A percentile compares a stretch with the other conserved stretches of the same genome.
Conservation (phyloP, 2,888 invertebrate species). For the Periphyllus acericola region DNA sequence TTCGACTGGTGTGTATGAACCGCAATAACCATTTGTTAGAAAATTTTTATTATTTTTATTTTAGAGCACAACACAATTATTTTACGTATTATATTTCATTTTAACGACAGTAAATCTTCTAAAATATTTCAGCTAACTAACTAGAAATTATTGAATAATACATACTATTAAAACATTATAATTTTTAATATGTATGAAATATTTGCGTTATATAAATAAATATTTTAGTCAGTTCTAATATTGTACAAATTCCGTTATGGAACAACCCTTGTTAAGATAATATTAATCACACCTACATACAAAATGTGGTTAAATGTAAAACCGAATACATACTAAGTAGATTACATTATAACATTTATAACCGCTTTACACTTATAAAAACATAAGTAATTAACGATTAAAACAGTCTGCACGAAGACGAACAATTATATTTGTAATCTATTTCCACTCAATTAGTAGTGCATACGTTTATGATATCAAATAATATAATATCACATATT, state of each 20-base stretch:
- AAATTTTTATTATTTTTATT: background rate
- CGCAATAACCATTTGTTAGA: constrained; percentile 2
- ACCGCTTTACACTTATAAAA: too few relatives aligned
- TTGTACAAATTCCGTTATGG: background rate
- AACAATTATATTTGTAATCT: too few relatives aligned
- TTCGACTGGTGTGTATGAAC: background rate
- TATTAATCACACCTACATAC: background rate
- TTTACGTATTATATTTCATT: background rate
- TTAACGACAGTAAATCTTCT: background rate
- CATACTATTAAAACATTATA: too few relatives aligned
- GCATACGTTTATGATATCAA: too few relatives aligned
- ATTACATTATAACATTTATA: background rate
- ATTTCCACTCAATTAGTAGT: too few relatives aligned
- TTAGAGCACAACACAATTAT: background rate
- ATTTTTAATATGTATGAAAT: too few relatives aligned
- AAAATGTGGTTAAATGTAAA: background rate
- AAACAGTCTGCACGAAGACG: too few relatives aligned
- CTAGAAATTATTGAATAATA: too few relatives aligned
- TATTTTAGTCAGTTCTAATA: background rate
- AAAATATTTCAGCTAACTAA: background rate
- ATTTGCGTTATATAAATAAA: too few relatives aligned
- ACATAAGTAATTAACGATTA: too few relatives aligned
- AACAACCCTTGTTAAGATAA: background rate
- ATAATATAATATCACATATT: too few relatives aligned
- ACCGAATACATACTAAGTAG: background rate